Percentiles rank a stretch among this genome's conserved stretches.
Evolutionary conservation across 2,888 invertebrate species (phyloP).

Genomic region (Drosophila multiciliata): DNA sequence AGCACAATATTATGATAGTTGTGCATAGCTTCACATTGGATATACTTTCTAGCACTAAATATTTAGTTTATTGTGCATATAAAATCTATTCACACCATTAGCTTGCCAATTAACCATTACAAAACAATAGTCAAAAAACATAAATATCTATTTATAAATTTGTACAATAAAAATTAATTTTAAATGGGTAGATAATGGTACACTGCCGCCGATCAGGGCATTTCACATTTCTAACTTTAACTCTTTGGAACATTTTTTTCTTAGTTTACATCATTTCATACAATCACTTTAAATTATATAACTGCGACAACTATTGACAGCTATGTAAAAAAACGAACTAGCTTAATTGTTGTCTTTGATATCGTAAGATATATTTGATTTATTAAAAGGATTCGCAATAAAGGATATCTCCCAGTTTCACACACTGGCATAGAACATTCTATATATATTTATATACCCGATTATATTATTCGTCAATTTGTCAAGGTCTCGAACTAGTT

Average conservation of each 20-base stretch:
- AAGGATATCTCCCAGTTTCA: neutral
- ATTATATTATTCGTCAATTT: conserved; percentile 17
- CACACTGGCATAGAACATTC: neutral
- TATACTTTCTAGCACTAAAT: neutral
- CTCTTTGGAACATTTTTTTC: neutral
- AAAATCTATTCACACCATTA: neutral
- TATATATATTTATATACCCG: neutral
- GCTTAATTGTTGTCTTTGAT: neutral
- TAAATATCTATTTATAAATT: neutral
- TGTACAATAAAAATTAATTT: neutral
- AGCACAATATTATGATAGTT: neutral
- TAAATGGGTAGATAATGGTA: neutral
- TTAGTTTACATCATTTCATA: neutral
- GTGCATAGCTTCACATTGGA: neutral
- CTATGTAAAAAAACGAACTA: neutral
- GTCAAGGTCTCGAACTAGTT: conserved; percentile 46
- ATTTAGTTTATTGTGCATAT: neutral
- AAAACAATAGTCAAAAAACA: neutral
- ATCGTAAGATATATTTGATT: neutral
- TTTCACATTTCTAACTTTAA: too few relatives aligned
- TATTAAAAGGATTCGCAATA: neutral
- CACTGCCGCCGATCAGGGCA: too few relatives aligned
- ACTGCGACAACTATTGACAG: neutral
- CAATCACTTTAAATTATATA: neutral
- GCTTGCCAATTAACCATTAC: neutral